Evolutionary conservation across 2,797 vertebrate genomes (phyloP).

Genomic region (Taeniopygia guttata): DNA sequence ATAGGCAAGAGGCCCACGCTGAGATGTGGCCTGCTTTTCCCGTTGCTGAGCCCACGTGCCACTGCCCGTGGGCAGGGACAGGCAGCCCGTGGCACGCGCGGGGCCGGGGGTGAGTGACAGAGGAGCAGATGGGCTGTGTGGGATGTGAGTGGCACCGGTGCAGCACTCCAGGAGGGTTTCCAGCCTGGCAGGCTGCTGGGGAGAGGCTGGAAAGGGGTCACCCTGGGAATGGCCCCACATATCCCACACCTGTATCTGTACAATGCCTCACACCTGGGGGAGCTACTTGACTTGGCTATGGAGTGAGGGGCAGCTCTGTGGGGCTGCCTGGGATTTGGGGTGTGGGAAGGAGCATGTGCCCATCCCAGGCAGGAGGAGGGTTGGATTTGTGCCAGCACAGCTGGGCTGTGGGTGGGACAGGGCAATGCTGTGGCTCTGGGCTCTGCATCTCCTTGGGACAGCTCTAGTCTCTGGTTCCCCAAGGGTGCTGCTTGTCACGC

Average conservation of each 20-base stretch:
- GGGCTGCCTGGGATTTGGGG: background rate
- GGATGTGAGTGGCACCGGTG: background rate
- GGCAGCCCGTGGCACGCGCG: background rate
- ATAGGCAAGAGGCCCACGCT: slow-evolving; percentile 60
- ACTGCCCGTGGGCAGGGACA: slow-evolving; percentile 34
- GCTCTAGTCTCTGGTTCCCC: background rate
- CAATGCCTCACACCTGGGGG: background rate
- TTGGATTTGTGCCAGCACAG: background rate
- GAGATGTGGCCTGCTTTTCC: slow-evolving; percentile 65
- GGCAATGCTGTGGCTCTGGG: background rate
- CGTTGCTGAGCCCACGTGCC: background rate
- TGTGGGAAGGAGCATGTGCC: background rate
- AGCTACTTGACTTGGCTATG: background rate
- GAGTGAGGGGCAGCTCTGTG: background rate
- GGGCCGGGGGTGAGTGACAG: background rate
- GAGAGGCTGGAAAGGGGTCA: background rate
- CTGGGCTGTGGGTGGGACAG: background rate
- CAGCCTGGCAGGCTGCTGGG: background rate
- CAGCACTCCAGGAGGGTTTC: background rate
- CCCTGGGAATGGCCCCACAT: background rate
- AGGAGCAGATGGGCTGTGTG: slow-evolving; percentile 42
- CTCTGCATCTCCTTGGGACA: background rate
- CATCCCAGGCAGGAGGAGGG: background rate
- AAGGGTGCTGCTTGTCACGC: rapidly evolving
- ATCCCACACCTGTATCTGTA: background rate